These are phyloP conservation scores for Euthynnus affinis DNA, from an alignment of 2,797 vertebrate genomes.

Conservation along the genomic window DNA sequence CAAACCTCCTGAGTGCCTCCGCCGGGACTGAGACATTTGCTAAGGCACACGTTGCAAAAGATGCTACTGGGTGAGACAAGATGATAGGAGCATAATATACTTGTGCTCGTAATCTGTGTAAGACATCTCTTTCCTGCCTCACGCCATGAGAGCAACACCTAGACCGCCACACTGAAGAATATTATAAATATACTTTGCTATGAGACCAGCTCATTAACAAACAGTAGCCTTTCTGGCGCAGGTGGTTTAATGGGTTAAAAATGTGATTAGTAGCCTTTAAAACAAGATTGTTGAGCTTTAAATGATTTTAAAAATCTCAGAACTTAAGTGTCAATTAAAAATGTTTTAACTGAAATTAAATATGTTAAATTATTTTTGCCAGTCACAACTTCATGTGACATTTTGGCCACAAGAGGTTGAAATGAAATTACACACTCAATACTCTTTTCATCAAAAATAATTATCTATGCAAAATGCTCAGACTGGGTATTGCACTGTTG, in stretches of 20 bases:
- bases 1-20: conserved; percentile 47
- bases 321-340: not conserved
- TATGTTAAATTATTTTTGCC: not conserved
- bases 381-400: conserved; percentile 2
- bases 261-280: conserved; percentile 26
- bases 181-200: conserved; percentile 50
- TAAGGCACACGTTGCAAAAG: conserved; percentile 74
- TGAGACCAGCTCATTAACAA: conserved; percentile 86
- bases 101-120: conserved; percentile 46
- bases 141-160: conserved; percentile 12
- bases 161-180: conserved; percentile 30
- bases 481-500: conserved; percentile 33
- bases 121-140: conserved; percentile 42
- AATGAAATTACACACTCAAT: conserved; percentile 5
- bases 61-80: conserved; percentile 65
- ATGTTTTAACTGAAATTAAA: not conserved
- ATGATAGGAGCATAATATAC: conserved; percentile 60
- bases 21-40: conserved; percentile 50
- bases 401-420: conserved; percentile 27
- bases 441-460: conserved; percentile 4
- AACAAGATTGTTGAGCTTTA: conserved; percentile 30
- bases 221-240: conserved; percentile 35
- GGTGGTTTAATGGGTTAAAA: conserved; percentile 14
- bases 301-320: conserved; percentile 2
- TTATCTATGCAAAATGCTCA: conserved; percentile 48